Evolutionary conservation across 2,888 invertebrate genomes (phyloP), one percentile per base, ranked within the genome.

Genomic region (Amphipoea oculea): DNA sequence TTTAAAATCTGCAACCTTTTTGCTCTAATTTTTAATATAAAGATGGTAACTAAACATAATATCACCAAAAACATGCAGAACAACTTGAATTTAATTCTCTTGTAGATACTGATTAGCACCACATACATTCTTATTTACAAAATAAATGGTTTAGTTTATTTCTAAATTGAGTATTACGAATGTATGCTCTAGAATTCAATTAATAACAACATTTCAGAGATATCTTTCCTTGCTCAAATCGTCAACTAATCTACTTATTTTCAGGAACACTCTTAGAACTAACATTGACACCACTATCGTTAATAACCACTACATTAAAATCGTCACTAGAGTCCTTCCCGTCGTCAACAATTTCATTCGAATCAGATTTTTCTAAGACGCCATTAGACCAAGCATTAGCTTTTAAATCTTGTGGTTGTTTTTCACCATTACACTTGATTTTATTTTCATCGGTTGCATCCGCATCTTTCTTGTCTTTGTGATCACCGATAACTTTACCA

Each of bases 281-380:
- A 14, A 80, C 40, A 40, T 82, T 79, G 0, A 74, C n/a, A 66
- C 57, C 67, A 71, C 17, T 83, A 3, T 83, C 81, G 71, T 54
- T 71, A 11, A 74, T 71, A 36, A 70, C 57, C 4, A 82, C 63
- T 6, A 74, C 23, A 7, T 71, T 74, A 48, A 66, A 20, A 66
- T 80, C 70, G 2, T 65, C 68, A 36, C 57, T n/a, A 36, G 9
- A 9, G 51, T 36, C 23, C 20, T 66, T 73, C 7, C 23, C 20
- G 40, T 23, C 42, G 23, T 14, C 29, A 29, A 6, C 4, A 11
- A 45, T 76, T 45, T 71, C 29, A 74, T 48, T 71, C 1, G 36
- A 62, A n/a, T 74, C 17, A 0, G 42, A n/a, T 17, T 84, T 67
- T 12, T 57, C 29, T n/a, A 57, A 29, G 11, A 23, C 12, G 0